phyloP scores from a whole-genome alignment of 1,140 invertebrate genomes.

The Drosophila prosaltans region DNA sequence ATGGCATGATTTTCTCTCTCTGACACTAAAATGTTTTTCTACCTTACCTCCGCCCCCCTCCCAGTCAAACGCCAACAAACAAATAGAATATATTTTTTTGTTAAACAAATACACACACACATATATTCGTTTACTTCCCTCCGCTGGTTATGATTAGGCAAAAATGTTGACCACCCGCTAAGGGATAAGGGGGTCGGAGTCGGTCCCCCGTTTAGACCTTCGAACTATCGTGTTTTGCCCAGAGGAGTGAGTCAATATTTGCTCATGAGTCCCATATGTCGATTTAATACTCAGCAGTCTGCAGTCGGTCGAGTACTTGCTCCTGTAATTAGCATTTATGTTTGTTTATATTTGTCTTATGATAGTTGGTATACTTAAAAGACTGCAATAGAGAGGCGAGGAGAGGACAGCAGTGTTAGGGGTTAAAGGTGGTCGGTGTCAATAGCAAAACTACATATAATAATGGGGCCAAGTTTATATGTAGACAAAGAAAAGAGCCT shows the following conservation, averaged over 20 bases:
- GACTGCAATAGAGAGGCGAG: not conserved
- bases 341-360: constrained; percentile 57
- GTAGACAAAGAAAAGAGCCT: not conserved
- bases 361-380: constrained; percentile 8
- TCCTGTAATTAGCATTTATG: constrained; percentile 78
- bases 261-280: constrained; percentile 70
- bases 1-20: constrained; percentile 64
- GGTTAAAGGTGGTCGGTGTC: constrained; percentile 30
- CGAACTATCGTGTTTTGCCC: not conserved
- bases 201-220: constrained; percentile 15
- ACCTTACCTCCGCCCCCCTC: not conserved
- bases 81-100: constrained; percentile 45
- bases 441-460: constrained; percentile 38
- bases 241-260: constrained; percentile 68
- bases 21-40: constrained; percentile 48
- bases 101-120: constrained; percentile 59
- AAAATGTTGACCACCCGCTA: constrained; percentile 58
- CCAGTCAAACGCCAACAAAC: constrained; percentile 16
- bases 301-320: constrained; percentile 30
- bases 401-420: too few species aligned
- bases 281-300: constrained; percentile 30
- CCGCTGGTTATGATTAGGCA: constrained; percentile 65
- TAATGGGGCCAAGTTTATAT: constrained; percentile 35
- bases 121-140: constrained; percentile 20
- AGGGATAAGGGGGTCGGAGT: not conserved